These are phyloP conservation scores for Drosophila antonietae DNA, from an alignment of 2,888 invertebrate species.

Conservation along the genomic window DNA sequence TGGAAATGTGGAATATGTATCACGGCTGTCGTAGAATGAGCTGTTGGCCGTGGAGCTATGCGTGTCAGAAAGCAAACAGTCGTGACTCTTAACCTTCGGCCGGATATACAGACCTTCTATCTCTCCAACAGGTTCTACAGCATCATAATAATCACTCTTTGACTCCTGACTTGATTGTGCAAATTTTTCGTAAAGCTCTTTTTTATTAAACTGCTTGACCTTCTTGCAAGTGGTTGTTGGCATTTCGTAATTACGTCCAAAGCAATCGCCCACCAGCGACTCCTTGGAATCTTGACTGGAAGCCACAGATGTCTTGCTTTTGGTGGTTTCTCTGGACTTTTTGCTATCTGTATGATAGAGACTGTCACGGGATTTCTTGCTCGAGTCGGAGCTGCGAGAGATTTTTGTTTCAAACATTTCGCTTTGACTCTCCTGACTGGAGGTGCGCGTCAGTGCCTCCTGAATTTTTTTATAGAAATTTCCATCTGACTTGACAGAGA, in stretches of 20 bases:
- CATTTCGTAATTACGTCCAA: slow-evolving; percentile 85
- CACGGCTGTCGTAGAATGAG: slow-evolving; percentile 86
- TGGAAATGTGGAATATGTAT: slow-evolving; percentile 88
- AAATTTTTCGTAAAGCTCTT: slow-evolving; percentile 85
- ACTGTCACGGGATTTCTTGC: slow-evolving; percentile 88
- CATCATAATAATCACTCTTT: slow-evolving; percentile 89
- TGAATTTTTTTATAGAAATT: slow-evolving; percentile 90
- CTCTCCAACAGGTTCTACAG: slow-evolving; percentile 84
- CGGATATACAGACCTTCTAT: slow-evolving; percentile 64
- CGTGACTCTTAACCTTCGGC: slow-evolving; percentile 87
- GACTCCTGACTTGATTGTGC: slow-evolving; percentile 89
- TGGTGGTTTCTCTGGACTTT: slow-evolving; percentile 88
- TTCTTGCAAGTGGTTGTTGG: slow-evolving; percentile 85
- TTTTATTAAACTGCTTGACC: slow-evolving; percentile 81
- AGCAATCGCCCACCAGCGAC: slow-evolving; percentile 85
- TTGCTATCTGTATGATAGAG: slow-evolving; percentile 89
- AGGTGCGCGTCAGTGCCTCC: slow-evolving; percentile 88
- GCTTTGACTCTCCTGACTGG: slow-evolving; percentile 89
- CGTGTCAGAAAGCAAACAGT: slow-evolving; percentile 86
- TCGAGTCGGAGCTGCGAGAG: slow-evolving; percentile 88
- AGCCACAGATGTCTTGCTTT: slow-evolving; percentile 87
- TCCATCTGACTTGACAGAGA: slow-evolving; percentile 90
- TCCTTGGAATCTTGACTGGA: slow-evolving; percentile 89
- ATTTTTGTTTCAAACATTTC: slow-evolving; percentile 89
- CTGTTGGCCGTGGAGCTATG: slow-evolving; percentile 83